Conservation (phyloP, 1,140 invertebrate genomes). For the Melanaphis sacchari region DNA sequence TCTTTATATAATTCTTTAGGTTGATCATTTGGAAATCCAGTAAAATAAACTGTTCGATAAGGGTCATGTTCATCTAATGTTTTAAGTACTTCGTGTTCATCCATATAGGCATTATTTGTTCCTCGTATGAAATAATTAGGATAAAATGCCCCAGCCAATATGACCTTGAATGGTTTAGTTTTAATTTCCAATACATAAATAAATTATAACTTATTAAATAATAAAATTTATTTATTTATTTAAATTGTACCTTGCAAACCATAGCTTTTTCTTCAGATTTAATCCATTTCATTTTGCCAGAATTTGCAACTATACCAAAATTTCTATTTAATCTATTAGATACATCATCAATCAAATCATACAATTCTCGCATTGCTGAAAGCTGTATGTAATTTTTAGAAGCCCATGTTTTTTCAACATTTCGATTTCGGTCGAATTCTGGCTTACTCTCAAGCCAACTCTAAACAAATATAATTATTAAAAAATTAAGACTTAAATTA, state of each 20-base stretch:
- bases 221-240: background rate
- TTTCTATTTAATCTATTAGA: constrained; percentile 66
- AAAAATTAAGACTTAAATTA: background rate
- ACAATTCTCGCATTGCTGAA: constrained; percentile 75
- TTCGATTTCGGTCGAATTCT: constrained; percentile 45
- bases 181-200: background rate
- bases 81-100: constrained; percentile 71
- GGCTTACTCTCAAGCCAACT: constrained; percentile 63
- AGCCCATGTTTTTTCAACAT: constrained; percentile 75
- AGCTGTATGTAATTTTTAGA: constrained; percentile 75
- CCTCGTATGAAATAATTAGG: constrained; percentile 84
- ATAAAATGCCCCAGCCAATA: constrained; percentile 86
- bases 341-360: constrained; percentile 75
- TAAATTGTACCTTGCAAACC: constrained; percentile 34
- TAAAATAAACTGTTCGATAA: constrained; percentile 76
- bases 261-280: constrained; percentile 26
- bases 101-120: constrained; percentile 63
- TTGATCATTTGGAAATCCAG: constrained; percentile 73
- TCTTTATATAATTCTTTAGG: constrained; percentile 76
- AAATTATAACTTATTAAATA: background rate
- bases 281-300: constrained; percentile 48
- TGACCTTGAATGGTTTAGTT: constrained; percentile 66
- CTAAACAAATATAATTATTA: background rate
- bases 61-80: constrained; percentile 76
- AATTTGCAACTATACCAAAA: background rate